These are phyloP conservation scores for Chalcis sispes DNA, from an alignment of 2,888 invertebrate genomes.

Conservation along the genomic window DNA sequence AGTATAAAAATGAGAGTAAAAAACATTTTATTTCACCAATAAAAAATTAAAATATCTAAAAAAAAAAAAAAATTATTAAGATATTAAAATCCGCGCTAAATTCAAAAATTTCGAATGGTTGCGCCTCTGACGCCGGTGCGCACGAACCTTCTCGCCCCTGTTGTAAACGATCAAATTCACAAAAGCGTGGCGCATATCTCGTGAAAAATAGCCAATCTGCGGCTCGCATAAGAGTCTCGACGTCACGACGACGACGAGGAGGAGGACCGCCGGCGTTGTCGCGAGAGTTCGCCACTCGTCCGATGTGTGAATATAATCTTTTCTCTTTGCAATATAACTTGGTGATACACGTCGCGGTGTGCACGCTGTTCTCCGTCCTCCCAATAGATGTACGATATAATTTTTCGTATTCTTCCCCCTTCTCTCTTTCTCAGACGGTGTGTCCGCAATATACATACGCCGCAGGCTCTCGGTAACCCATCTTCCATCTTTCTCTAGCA, in stretches of 20 bases:
- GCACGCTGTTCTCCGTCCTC: too few relatives aligned
- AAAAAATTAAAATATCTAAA: too few relatives aligned
- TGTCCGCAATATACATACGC: too few relatives aligned
- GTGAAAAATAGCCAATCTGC: too few relatives aligned
- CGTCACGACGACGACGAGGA: too few relatives aligned
- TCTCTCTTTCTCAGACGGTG: conserved; percentile 27
- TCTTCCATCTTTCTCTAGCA: too few relatives aligned
- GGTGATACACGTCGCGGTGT: background rate
- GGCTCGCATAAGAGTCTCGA: too few relatives aligned
- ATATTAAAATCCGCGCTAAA: background rate
- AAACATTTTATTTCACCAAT: too few relatives aligned
- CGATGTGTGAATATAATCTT: background rate
- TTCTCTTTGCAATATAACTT: background rate
- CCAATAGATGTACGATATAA: background rate
- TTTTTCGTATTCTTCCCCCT: conserved; percentile 12
- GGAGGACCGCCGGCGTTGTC: conserved; percentile 7
- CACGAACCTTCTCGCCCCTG: background rate
- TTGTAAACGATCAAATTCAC: background rate
- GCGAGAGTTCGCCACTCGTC: conserved; percentile 39
- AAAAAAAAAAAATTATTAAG: too few relatives aligned
- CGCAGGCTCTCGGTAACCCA: too few relatives aligned
- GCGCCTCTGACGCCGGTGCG: background rate
- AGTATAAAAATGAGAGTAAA: too few relatives aligned
- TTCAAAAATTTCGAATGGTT: background rate
- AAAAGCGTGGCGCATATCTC: too few relatives aligned